Evolutionary conservation across 2,113 vertebrate genomes (phyloP).

Genomic region (Stegastes partitus): DNA sequence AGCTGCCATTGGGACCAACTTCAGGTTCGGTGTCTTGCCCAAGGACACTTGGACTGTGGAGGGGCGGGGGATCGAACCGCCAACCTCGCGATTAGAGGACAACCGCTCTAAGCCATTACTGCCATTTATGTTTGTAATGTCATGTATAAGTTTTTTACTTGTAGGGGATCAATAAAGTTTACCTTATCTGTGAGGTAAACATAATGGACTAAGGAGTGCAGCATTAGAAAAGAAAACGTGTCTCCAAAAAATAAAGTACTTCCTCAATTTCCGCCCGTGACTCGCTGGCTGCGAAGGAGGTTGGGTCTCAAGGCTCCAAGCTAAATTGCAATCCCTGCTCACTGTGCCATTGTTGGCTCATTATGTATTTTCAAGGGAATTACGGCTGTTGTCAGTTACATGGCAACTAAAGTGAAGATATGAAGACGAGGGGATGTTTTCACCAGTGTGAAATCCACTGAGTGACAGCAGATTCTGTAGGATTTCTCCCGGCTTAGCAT

Average conservation of each 20-base stretch:
- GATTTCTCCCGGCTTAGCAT: constrained; percentile 37
- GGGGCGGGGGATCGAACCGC: too few relatives aligned
- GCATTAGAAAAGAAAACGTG: background rate
- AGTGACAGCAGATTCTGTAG: constrained; percentile 37
- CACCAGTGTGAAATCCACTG: constrained; percentile 27
- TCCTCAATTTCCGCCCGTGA: background rate
- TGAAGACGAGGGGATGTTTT: constrained; percentile 22
- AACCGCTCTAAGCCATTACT: too few relatives aligned
- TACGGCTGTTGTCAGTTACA: constrained; percentile 37
- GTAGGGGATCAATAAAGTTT: too few relatives aligned
- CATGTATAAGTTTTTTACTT: too few relatives aligned
- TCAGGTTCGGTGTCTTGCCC: too few relatives aligned
- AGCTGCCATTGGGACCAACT: too few relatives aligned
- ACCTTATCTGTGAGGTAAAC: too few relatives aligned
- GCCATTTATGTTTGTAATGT: too few relatives aligned
- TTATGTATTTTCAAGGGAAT: constrained; percentile 46
- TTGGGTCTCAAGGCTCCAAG: constrained; percentile 7
- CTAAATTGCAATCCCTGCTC: constrained; percentile 22
- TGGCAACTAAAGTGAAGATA: constrained; percentile 6
- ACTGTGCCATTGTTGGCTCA: constrained; percentile 22
- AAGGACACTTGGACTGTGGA: too few relatives aligned
- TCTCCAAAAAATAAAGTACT: background rate
- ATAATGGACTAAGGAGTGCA: too few relatives aligned
- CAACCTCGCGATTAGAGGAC: too few relatives aligned
- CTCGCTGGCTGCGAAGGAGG: background rate